Base-by-base conservation (phyloP, 2,888 invertebrate genomes). In the Polyploca ridens region DNA sequence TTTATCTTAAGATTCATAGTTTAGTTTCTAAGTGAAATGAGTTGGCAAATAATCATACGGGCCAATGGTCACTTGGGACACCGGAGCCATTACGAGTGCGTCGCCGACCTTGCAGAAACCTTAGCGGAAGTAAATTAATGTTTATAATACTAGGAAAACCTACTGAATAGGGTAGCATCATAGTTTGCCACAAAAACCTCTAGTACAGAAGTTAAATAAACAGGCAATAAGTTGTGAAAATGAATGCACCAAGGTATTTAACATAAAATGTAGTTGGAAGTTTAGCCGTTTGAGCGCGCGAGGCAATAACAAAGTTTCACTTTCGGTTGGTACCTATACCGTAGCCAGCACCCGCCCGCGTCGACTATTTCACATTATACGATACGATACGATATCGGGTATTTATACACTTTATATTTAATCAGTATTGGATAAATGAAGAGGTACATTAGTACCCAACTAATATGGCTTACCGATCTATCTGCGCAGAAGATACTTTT, bases 201-300 rank as follows among this genome's bases (percentile, higher is more conserved):
- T 19, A 54, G 7, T 46, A 13, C 7, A 54, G 19, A 54, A 49
- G 49, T 49, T 7, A 7, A 16, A 49, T 19, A 19, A 54, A 54
- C 54, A 19, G 54, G 54, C 54, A 54, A 54, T 54, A 54, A 54
- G n/a, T 54, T 54, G 54, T 7, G 54, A 7, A 19, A 54, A 54
- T 54, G 54, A 54, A 54, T 54, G 54, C 54, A 54, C 54, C 54
- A 10, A 19, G 54, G 54, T 54, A 54, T 54, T 54, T 54, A 54
- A 54, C 54, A 54, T 54, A 54, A 54, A 54, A 54, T 54, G 54
- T 54, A 54, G 54, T 54, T 54, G 54, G 19, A 54, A 54, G 54
- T 54, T 54, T 19, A 54, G 19, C 16, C 54, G 16, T n/a, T 54
- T 8, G 54, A 54, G 54, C 54, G 54, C 46, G n/a, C 46, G n/a